Base-by-base conservation (phyloP, 2,113 vertebrate species). In the Anoplopoma fimbria region DNA sequence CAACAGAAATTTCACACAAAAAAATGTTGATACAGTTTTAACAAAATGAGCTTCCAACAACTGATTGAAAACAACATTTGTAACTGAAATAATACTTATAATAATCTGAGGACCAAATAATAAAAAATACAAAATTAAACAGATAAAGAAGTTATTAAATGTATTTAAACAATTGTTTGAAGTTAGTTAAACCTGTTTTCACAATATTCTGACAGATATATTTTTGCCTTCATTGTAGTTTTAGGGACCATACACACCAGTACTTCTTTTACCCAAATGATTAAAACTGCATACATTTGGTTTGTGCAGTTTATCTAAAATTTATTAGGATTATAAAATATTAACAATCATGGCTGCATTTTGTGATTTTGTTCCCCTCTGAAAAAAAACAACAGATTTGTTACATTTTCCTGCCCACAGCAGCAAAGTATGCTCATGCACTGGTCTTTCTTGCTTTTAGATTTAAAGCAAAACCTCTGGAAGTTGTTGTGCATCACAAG, bases 381-480 rank as follows among this genome's bases (percentile, higher is more conserved):
- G 40, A 61, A 62, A 14, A 61, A n/a, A 51, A 74, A 34, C 23
- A 38, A 36, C 63, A 47, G 70, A 19, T 36, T 9, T 68, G 4
- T 31, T 31, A 58, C 14, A 27, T 77, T 33, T 73, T 7, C 19
- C 19, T 73, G 64, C 49, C 60, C 40, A 60, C 47, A 76, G 33
- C 19, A 25, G 69, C 33, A 34, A 17, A 75, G 12, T 58, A 4
- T 14, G 33, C 27, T 34, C 51, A 19, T 69, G 45, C 29, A 8
- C 7, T 36, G n/a, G 27, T 38, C 17, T 27, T 23, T 53, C 9
- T 49, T n/a, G 0, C 42, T 67, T 83, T 69, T 75, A 15, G 38
- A 58, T 83, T 70, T 68, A 29, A 80, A 78, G 74, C 31, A 25
- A 76, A 80, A 49, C 9, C 13, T 6, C 67, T 81, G 77, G n/a